These are phyloP conservation scores for Halichoeres trimaculatus DNA, from an alignment of 2,113 vertebrate genomes.

Conservation along the genomic window DNA sequence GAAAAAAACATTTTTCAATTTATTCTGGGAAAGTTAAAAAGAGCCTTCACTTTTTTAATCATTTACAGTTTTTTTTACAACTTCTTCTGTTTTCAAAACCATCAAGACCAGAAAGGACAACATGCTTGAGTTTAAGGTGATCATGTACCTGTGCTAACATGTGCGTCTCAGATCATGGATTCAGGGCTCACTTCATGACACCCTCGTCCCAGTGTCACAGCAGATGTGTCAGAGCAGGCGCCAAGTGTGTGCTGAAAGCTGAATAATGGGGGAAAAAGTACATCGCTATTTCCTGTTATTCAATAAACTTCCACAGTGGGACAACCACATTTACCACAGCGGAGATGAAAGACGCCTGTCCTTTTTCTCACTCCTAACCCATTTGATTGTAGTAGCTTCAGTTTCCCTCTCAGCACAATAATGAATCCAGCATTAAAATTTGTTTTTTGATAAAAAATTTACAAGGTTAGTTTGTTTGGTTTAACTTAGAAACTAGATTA, in stretches of 20 bases:
- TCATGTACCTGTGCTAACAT: not conserved
- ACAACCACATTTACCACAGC: constrained; percentile 71
- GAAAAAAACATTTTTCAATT: too few species aligned
- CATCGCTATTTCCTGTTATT: constrained; percentile 79
- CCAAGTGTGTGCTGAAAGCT: constrained; percentile 61
- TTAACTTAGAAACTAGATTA: not conserved
- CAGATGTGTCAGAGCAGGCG: constrained; percentile 58
- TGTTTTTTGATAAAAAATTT: too few species aligned
- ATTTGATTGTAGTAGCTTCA: constrained; percentile 23
- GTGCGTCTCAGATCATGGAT: not conserved
- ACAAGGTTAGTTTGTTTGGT: not conserved
- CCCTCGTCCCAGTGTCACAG: constrained; percentile 40
- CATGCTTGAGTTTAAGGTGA: not conserved
- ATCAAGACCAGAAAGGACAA: not conserved
- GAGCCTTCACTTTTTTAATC: too few species aligned
- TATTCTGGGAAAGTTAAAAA: too few species aligned
- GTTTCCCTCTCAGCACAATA: not conserved
- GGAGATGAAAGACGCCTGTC: constrained; percentile 65
- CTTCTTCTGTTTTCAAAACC: not conserved
- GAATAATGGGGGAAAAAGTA: constrained; percentile 60
- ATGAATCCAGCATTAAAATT: not conserved
- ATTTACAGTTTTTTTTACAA: not conserved
- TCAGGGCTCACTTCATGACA: constrained; percentile 21
- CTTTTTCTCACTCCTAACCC: constrained; percentile 19
- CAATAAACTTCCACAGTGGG: constrained; percentile 66